Base-by-base conservation (phyloP, 2,888 invertebrate species). In the Gonocerus acuteangulatus region DNA sequence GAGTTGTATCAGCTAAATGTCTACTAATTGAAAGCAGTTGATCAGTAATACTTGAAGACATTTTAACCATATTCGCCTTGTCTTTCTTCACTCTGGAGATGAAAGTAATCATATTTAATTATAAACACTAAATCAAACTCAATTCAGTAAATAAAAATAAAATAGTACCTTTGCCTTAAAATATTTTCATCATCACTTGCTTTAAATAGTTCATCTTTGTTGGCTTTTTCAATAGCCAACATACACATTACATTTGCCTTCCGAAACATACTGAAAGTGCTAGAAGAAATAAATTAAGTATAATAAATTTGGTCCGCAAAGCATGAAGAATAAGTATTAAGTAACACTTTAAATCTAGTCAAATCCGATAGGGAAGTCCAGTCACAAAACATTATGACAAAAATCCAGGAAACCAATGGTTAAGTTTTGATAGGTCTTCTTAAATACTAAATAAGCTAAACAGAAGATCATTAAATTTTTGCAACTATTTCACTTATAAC, bases 1-100 rank as follows among this genome's bases (percentile, higher is more conserved):
- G 84, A 13, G 91, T 88, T 1, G 94, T 93, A 69, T 89, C 88
- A 0, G 92, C 87, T 68, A 95, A 77, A 71, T 89, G 87, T 66
- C 89, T 80, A 66, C 92, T 91, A 67, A 95, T 87, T 36, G 88
- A 84, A 58, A 92, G 74, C 71, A 95, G 77, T 72, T 87, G 89
- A 69, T 93, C 91, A 0, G 94, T 93, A 0, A 93, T 85, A 73
- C 85, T 86, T 69, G 82, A 80, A 3, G 87, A 86, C 73, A 83
- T 80, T 73, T 86, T 86, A 1, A 82, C 77, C 68, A 86, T 69
- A 64, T 79, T 80, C 71, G 83, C 81, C 73, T 79, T 83, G 70
- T 82, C 86, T 68, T 81, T 82, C 75, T 82, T 85, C 71, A 75
- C 73, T 27, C 72, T 71, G 62, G 11, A 62, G 62, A 57, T 48